Evolutionary conservation across 2,888 invertebrate genomes (phyloP).

Genomic region (Myopa testacea): DNA sequence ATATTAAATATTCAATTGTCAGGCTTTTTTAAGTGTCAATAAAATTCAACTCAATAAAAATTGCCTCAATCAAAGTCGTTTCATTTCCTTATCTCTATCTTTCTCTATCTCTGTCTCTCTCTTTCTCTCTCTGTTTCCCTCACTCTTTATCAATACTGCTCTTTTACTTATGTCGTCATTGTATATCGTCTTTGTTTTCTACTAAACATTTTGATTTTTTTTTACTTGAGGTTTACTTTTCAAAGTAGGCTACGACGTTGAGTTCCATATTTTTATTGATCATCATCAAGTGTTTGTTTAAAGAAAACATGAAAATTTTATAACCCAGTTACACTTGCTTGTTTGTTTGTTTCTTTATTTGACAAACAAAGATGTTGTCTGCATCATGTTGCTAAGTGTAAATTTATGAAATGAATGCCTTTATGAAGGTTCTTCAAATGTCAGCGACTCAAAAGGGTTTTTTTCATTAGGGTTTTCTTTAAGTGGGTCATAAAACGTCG

Average conservation of each 20-base stretch:
- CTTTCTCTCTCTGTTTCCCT: too few relatives aligned
- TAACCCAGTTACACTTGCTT: constrained; percentile 6
- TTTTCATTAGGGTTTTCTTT: neutral
- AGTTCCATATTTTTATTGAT: constrained; percentile 15
- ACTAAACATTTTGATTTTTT: neutral
- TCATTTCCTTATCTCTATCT: too few relatives aligned
- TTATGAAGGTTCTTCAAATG: constrained; percentile 13
- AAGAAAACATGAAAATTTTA: constrained; percentile 15
- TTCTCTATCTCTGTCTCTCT: too few relatives aligned
- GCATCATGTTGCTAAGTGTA: neutral
- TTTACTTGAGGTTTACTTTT: neutral
- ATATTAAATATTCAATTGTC: too few relatives aligned
- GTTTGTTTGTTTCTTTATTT: constrained; percentile 1
- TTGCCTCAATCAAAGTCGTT: neutral
- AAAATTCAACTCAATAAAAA: too few relatives aligned
- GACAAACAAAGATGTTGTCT: constrained; percentile 22
- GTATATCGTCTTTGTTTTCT: neutral
- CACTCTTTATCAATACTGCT: neutral
- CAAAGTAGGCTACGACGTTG: neutral
- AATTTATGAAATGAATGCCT: neutral
- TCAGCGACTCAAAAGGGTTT: neutral
- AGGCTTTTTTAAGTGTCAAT: too few relatives aligned
- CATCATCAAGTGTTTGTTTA: constrained; percentile 14
- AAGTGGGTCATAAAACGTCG: constrained; percentile 1
- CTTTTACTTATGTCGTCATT: neutral